Evolutionary conservation across 2,113 vertebrate species (phyloP).

Genomic region (Neomonachus schauinslandi): DNA sequence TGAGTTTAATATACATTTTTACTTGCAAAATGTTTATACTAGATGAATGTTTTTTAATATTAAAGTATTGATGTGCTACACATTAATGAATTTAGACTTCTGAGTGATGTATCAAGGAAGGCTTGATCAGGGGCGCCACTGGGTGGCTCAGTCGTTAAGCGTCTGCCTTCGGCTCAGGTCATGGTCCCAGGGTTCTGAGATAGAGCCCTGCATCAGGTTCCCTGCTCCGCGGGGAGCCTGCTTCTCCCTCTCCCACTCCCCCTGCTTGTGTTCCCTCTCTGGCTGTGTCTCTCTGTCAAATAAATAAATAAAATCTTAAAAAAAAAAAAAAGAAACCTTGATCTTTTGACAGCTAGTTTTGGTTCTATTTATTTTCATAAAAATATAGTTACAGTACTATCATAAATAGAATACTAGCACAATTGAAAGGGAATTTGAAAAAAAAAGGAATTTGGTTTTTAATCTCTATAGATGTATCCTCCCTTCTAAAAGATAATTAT

Average conservation of each 20-base stretch:
- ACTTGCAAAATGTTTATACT: background rate
- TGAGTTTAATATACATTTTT: background rate
- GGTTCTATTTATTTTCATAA: background rate
- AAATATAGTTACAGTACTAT: background rate
- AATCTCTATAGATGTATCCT: background rate
- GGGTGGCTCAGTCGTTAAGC: too few relatives aligned
- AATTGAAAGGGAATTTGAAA: background rate
- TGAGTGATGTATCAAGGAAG: background rate
- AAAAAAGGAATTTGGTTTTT: background rate
- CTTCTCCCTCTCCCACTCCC: too few relatives aligned
- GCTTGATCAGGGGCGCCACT: background rate
- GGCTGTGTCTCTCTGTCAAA: too few relatives aligned
- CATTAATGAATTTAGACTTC: background rate
- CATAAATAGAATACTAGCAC: background rate
- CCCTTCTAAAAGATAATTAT: background rate
- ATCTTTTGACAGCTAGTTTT: background rate
- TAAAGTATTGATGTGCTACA: background rate
- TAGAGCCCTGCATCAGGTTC: too few relatives aligned
- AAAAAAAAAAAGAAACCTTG: background rate
- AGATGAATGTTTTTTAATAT: background rate
- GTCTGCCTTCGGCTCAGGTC: too few relatives aligned
- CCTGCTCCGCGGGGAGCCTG: too few relatives aligned
- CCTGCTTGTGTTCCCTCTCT: too few relatives aligned
- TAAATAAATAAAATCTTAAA: too few relatives aligned
- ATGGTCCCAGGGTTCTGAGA: too few relatives aligned